Conservation (phyloP, 1,140 invertebrate genomes). For the Hestina assimilis region DNA sequence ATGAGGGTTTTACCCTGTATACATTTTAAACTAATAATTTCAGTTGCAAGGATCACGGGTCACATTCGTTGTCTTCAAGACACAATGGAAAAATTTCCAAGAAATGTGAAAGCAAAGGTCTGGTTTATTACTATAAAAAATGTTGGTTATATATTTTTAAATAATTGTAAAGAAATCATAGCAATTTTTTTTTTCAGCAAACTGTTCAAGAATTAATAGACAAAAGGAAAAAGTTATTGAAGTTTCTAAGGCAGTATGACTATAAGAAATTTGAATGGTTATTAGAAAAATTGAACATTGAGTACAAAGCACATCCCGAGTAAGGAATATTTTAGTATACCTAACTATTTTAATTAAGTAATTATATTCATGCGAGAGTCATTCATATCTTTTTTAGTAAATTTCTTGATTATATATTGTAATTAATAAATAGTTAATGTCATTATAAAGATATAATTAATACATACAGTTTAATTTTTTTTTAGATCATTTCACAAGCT, state of each 20-base stretch:
- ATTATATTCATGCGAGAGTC: not conserved
- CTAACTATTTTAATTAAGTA: not conserved
- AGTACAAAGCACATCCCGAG: constrained; percentile 84
- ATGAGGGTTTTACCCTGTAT: not conserved
- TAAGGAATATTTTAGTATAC: constrained; percentile 51
- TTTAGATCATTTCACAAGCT: constrained; percentile 76
- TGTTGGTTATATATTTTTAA: not conserved
- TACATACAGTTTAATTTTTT: not conserved
- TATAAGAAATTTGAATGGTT: constrained; percentile 93
- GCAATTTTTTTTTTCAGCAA: constrained; percentile 44
- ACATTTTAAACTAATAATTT: constrained; percentile 29
- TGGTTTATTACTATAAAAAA: not conserved
- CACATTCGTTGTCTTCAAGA: constrained; percentile 80
- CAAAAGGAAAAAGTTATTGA: constrained; percentile 85
- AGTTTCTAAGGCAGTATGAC: constrained; percentile 84
- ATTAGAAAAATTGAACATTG: constrained; percentile 87
- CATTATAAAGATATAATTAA: too few relatives aligned
- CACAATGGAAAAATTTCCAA: constrained; percentile 70
- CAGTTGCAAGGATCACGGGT: constrained; percentile 79
- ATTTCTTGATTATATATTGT: not conserved
- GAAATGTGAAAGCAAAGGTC: constrained; percentile 79
- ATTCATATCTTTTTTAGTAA: not conserved
- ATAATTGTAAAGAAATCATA: not conserved
- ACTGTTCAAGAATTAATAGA: constrained; percentile 86
- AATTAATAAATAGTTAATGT: too few relatives aligned